phyloP scores from a whole-genome alignment of 2,888 invertebrate genomes.

The Lasioglossum marginatum region DNA sequence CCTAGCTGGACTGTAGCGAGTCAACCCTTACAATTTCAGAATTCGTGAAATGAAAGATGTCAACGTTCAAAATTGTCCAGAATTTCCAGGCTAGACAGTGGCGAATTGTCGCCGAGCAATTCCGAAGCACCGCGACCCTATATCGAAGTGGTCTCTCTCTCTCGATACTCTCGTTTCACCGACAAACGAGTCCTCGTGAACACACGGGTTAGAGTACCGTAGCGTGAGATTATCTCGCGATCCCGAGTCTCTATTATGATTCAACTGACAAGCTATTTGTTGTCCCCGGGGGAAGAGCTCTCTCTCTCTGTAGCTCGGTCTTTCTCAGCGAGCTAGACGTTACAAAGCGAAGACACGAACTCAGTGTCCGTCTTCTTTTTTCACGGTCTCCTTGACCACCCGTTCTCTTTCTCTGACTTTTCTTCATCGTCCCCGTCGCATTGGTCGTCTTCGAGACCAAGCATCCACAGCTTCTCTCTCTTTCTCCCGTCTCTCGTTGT shows the following conservation, averaged over 20 bases:
- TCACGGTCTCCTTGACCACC: background rate
- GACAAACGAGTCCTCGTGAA: conserved; percentile 20
- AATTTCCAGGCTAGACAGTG: background rate
- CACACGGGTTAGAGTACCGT: conserved; percentile 71
- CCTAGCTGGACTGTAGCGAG: too few species aligned
- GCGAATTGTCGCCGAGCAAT: background rate
- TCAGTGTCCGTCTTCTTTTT: conserved; percentile 20
- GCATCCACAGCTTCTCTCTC: background rate
- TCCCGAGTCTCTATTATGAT: conserved; percentile 75
- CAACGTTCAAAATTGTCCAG: background rate
- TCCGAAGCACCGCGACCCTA: too few species aligned
- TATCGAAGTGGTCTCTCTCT: background rate
- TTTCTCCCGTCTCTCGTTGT: background rate
- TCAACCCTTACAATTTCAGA: too few species aligned
- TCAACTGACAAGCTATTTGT: conserved; percentile 81
- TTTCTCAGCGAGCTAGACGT: conserved; percentile 52
- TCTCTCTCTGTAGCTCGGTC: conserved; percentile 31
- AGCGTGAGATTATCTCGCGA: conserved; percentile 79
- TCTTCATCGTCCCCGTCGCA: background rate
- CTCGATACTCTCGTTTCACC: conserved; percentile 12
- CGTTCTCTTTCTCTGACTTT: conserved; percentile 1
- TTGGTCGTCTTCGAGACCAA: background rate
- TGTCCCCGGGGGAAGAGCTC: conserved; percentile 68
- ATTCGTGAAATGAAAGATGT: too few species aligned
- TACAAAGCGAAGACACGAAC: conserved; percentile 64